Evolutionary conservation across 2,797 vertebrate genomes (phyloP), one percentile per base, ranked within the genome.

Genomic region (Platalea minor): DNA sequence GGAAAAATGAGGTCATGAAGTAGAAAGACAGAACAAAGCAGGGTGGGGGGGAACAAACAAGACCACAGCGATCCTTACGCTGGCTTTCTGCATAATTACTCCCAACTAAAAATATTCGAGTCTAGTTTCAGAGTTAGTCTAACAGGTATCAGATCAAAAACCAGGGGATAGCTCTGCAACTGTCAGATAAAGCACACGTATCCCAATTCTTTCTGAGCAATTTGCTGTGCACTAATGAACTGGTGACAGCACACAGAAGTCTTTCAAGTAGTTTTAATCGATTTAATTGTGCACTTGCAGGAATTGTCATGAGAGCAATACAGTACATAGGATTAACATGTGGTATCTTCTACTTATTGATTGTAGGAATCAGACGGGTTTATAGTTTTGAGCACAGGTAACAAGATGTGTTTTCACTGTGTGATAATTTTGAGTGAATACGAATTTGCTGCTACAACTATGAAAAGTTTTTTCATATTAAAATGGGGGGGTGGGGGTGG

Each of bases 1-100:
- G 45, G 75, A 93, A 96, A 96, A 96, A 95, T 31, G 74, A 96
- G 93, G 92, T 93, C 95, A 94, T 87, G 76, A 95, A 96, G 33
- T 85, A 94, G 85, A 85, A 91, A 95, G 43, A 90, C 63, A 82
- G 48, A 88, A 83, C 48, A 93, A 93, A 93, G 65, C 18, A 0
- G 26, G 24, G 39, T 2, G 7, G 21, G 46, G 46, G 46, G 48
- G 48, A 13, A 50, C 45, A 91, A 86, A 84, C 54, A 88, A 91
- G 81, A 88, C 68, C 86, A 81, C 53, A 19, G 29, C 33, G 56
- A 92, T 89, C 67, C 75, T 89, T 89, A 92, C 3, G 0, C 28
- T 68, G 56, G 26, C 68, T 88, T 93, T 88, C 81, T 67, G 37
- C 28, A 21, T 48, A 76, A 91, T 85, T 89, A 67, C 60, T 85